phyloP scores from a whole-genome alignment of 1,140 invertebrate species.

The Drosophila eugracilis region DNA sequence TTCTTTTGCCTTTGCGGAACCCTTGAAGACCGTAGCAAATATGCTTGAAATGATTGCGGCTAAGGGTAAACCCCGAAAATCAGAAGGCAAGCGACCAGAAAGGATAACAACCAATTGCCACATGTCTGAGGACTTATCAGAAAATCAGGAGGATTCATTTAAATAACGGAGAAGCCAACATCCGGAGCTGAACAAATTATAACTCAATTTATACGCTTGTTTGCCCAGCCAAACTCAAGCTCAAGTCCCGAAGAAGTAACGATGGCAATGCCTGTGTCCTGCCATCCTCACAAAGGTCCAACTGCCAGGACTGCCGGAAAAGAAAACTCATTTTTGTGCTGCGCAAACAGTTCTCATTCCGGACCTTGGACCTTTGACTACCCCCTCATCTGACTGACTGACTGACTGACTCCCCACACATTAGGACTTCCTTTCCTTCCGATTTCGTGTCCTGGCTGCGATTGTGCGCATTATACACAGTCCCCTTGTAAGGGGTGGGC shows the following conservation, averaged over 20 bases:
- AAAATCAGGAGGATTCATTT: constrained; percentile 57
- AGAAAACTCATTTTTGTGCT: constrained; percentile 68
- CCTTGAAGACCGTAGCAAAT: constrained; percentile 21
- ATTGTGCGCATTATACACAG: constrained; percentile 74
- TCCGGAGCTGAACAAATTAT: constrained; percentile 57
- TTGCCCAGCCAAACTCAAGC: constrained; percentile 56
- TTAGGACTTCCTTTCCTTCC: constrained; percentile 55
- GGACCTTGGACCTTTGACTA: background rate
- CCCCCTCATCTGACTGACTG: background rate
- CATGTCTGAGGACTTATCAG: constrained; percentile 36
- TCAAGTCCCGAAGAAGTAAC: constrained; percentile 45
- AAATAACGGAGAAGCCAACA: constrained; percentile 59
- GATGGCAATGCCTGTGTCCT: constrained; percentile 48
- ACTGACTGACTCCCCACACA: constrained; percentile 27
- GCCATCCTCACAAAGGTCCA: constrained; percentile 44
- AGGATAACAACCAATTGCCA: constrained; percentile 60
- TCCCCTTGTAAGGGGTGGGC: constrained; percentile 15
- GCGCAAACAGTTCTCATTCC: constrained; percentile 49
- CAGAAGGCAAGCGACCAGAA: constrained; percentile 19
- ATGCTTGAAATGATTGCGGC: constrained; percentile 27
- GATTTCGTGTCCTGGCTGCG: constrained; percentile 60
- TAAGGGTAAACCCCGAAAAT: constrained; percentile 21
- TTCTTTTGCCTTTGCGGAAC: background rate
- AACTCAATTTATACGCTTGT: constrained; percentile 78
- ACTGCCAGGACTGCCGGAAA: constrained; percentile 35